Percentiles rank a stretch among this genome's conserved stretches.
phyloP scores from a whole-genome alignment of 2,113 vertebrate species.

The Diglossa brunneiventris region DNA sequence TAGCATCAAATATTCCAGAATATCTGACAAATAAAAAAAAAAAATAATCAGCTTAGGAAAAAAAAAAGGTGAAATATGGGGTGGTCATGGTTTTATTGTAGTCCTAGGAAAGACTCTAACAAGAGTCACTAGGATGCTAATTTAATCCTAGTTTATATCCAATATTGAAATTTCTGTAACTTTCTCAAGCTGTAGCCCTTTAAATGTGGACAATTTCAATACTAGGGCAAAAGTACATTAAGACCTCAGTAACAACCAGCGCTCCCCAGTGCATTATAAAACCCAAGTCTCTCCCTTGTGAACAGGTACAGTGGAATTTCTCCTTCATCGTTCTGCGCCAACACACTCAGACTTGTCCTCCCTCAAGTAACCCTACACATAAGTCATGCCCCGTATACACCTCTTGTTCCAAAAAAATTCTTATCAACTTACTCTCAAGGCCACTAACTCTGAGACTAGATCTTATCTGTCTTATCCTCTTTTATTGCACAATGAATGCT shows the following conservation, averaged over 20 bases:
- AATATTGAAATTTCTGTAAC: background rate
- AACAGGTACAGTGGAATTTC: background rate
- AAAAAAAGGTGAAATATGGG: background rate
- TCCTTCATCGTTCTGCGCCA: background rate
- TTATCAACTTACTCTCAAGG: background rate
- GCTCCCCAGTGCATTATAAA: rapidly evolving
- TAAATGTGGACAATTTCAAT: background rate
- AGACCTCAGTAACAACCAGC: background rate
- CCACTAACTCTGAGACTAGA: background rate
- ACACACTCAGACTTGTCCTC: rapidly evolving
- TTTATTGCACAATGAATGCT: background rate
- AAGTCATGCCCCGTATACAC: background rate
- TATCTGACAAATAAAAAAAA: background rate
- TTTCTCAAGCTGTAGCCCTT: background rate
- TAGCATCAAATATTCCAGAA: background rate
- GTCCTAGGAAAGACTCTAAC: background rate
- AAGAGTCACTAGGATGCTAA: background rate
- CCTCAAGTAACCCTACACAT: background rate
- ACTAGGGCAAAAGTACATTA: background rate
- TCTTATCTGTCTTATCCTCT: background rate
- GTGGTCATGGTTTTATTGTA: background rate
- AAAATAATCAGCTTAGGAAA: background rate
- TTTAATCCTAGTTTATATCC: background rate
- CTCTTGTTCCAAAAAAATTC: background rate
- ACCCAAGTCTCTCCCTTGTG: background rate